phyloP scores from a whole-genome alignment of 2,888 invertebrate species.

The Netelia fuscicornis region DNA sequence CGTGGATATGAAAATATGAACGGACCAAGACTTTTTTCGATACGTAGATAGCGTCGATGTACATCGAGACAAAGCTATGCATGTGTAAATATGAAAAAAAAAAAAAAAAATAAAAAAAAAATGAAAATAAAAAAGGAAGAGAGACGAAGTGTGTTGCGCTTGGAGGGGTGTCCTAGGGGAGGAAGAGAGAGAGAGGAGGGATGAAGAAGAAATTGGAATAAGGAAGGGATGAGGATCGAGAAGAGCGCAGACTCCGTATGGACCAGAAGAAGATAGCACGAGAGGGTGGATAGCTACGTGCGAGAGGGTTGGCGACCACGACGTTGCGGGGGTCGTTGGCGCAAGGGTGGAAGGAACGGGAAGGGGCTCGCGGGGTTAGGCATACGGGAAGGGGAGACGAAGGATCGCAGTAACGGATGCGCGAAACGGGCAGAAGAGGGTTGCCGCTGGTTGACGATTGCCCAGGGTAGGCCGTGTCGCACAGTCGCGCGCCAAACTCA shows the following conservation, averaged over 20 bases:
- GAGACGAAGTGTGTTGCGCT: slow-evolving; percentile 40
- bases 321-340: slow-evolving; percentile 66
- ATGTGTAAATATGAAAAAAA: slow-evolving; percentile 6
- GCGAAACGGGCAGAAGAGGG: slow-evolving; percentile 81
- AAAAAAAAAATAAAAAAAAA: slow-evolving; percentile 33
- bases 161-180: neutral
- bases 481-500: slow-evolving; percentile 84
- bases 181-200: slow-evolving; percentile 4
- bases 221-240: slow-evolving; percentile 64
- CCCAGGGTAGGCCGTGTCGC: slow-evolving; percentile 83
- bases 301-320: slow-evolving; percentile 49
- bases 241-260: slow-evolving; percentile 63
- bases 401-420: slow-evolving; percentile 60
- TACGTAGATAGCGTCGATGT: neutral
- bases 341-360: slow-evolving; percentile 65
- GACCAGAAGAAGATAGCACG: slow-evolving; percentile 59
- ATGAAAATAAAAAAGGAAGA: slow-evolving; percentile 20
- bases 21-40: neutral
- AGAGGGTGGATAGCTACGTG: slow-evolving; percentile 16
- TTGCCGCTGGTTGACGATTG: slow-evolving; percentile 79
- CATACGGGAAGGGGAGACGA: slow-evolving; percentile 46
- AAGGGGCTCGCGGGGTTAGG: slow-evolving; percentile 57
- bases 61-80: neutral
- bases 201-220: slow-evolving; percentile 46
- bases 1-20: neutral